Conservation (phyloP, 2,888 invertebrate species). For the Drosophila ochracea region DNA sequence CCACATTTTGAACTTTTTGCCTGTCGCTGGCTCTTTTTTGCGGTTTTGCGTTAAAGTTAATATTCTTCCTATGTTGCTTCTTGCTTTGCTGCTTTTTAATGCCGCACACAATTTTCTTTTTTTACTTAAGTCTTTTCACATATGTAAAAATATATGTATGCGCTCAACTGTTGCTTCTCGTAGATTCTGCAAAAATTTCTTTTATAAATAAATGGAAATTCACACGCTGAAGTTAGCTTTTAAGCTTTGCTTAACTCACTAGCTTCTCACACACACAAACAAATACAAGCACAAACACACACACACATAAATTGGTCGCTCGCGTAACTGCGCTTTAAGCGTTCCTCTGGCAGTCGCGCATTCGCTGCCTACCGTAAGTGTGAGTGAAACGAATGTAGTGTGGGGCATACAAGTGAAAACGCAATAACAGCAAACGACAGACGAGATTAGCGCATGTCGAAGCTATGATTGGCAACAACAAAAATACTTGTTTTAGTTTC, state of each 20-base stretch:
- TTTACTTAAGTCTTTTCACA: constrained; percentile 20
- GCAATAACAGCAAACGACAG: constrained; percentile 56
- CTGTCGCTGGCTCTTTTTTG: constrained; percentile 40
- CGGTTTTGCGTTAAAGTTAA: constrained; percentile 34
- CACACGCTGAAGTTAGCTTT: constrained; percentile 71
- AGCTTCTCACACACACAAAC: constrained; percentile 37
- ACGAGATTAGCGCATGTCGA: constrained; percentile 56
- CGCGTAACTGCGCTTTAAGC: constrained; percentile 71
- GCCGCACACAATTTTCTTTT: constrained; percentile 26
- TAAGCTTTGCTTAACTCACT: constrained; percentile 48
- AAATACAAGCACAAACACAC: constrained; percentile 37
- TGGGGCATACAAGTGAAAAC: constrained; percentile 66
- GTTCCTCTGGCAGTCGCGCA: constrained; percentile 38
- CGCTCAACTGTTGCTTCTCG: constrained; percentile 32
- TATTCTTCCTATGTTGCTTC: constrained; percentile 32
- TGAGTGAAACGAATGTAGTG: constrained; percentile 63
- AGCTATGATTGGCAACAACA: constrained; percentile 54
- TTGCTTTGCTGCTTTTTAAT: constrained; percentile 13
- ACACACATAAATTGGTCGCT: constrained; percentile 37
- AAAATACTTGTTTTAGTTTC: constrained; percentile 27
- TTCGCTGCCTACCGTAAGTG: constrained; percentile 35
- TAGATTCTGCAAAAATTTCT: constrained; percentile 64
- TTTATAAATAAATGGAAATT: constrained; percentile 53
- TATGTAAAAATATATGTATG: constrained; percentile 8
- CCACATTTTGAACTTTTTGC: constrained; percentile 82